Evolutionary conservation across 2,888 invertebrate species (phyloP), one percentile per base, ranked within the genome.

Genomic region (Galeopsomyia nigrocyanea): DNA sequence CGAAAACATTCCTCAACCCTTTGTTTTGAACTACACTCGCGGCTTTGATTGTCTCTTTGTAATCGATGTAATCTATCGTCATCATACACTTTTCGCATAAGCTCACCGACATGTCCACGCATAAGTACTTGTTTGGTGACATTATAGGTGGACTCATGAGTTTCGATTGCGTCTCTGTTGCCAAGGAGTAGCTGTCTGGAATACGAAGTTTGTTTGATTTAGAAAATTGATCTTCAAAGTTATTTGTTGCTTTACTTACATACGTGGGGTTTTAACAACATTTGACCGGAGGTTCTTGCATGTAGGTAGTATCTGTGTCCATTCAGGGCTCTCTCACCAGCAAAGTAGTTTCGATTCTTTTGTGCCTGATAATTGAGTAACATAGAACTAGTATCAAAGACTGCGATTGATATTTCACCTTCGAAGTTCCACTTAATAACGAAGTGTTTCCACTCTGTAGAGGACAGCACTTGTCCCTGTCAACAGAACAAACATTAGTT

Each of bases 381-480:
- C 21, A 14, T 39, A 31, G 65, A 64, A 6, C 77, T 1, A 6
- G 70, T 58, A 58, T 81, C 75, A 50, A 77, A 79, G 7, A 81
- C 26, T 0, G 71, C 61, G 50, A 82, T 63, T 3, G 3, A 1
- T 17, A 22, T 73, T 10, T 51, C 17, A 3, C 6, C 31, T 3
- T 0, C 31, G 6, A 66, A 50, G 53, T 78, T 39, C 80, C 80
- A 82, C 9, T 58, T 75, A 3, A 82, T 9, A 1, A 75, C 21
- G 51, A 80, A 81, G 0, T 79, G 78, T 49, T 56, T 78, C 82
- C 82, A 82, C 56, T 81, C 80, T 10, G 9, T 60, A 3, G 72
- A n/a, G 2, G 76, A 77, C 14, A 81, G 56, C 17, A 77, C 50
- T 13, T 0, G 3, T n/a, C 70, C 71, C 80, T 82, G 47, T 16